phyloP scores from a whole-genome alignment of 1,140 invertebrate species.

The Diachasma alloeum region DNA sequence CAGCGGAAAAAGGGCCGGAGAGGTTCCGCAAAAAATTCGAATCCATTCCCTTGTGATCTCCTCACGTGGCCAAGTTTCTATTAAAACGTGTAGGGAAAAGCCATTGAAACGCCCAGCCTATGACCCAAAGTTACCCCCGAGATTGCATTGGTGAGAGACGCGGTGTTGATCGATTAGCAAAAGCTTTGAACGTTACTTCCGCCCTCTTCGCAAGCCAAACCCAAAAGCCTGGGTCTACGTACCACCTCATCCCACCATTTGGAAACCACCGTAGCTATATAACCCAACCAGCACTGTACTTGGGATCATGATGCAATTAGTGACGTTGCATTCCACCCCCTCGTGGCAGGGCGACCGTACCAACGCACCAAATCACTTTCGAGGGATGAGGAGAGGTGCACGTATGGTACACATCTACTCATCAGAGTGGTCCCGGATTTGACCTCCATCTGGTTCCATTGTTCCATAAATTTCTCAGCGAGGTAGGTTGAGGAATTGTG shows the following conservation, averaged over 20 bases:
- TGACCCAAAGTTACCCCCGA: slow-evolving; percentile 13
- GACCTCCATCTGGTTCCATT: background rate
- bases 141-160: slow-evolving; percentile 29
- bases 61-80: background rate
- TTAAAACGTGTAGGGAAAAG: slow-evolving; percentile 15
- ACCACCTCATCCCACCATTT: background rate
- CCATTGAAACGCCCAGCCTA: slow-evolving; percentile 8
- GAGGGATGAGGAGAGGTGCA: background rate
- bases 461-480: background rate
- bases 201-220: slow-evolving; percentile 10
- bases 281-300: slow-evolving; percentile 5
- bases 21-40: background rate
- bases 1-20: background rate
- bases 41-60: background rate
- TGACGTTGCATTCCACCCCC: slow-evolving; percentile 20
- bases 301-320: slow-evolving; percentile 28
- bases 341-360: background rate
- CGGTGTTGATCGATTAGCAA: slow-evolving; percentile 38
- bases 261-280: background rate
- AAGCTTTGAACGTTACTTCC: slow-evolving; percentile 34
- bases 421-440: background rate
- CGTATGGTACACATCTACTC: background rate
- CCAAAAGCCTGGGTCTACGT: background rate
- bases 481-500: background rate
- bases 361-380: background rate